phyloP scores from a whole-genome alignment of 2,113 vertebrate genomes.

The Numenius arquata region DNA sequence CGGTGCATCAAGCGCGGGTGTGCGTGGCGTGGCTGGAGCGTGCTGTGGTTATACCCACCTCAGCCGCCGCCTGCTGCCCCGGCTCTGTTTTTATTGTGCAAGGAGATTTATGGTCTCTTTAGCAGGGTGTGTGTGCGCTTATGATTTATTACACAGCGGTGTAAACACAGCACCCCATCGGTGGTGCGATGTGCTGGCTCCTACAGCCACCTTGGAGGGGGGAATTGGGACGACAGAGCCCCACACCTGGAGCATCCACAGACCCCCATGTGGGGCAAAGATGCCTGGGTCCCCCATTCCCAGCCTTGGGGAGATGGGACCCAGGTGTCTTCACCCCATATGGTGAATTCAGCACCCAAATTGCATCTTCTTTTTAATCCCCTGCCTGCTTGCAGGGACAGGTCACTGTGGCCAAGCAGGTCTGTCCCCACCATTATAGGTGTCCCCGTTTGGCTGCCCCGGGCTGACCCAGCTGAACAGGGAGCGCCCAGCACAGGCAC shows the following conservation, averaged over 20 bases:
- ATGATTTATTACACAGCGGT: neutral
- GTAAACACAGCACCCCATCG: neutral
- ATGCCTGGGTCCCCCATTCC: neutral
- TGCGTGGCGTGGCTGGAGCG: neutral
- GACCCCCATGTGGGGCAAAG: rapidly evolving
- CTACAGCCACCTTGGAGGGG: rapidly evolving
- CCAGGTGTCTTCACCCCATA: rapidly evolving
- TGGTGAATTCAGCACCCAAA: rapidly evolving
- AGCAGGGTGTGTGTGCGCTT: neutral
- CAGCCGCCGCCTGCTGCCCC: neutral
- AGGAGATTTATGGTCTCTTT: neutral
- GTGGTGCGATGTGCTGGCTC: rapidly evolving
- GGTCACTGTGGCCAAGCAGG: neutral
- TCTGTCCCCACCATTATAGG: rapidly evolving
- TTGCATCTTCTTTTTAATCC: neutral
- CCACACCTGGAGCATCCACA: neutral
- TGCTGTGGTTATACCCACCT: neutral
- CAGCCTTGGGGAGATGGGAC: too few relatives aligned
- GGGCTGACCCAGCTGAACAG: neutral
- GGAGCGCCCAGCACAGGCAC: neutral
- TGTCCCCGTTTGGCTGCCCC: rapidly evolving
- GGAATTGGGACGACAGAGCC: rapidly evolving
- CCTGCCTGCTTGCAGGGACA: neutral
- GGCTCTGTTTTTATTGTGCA: neutral
- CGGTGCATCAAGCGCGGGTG: neutral